Conservation (phyloP, 2,888 invertebrate genomes). For the Zaprionus lineosus region DNA sequence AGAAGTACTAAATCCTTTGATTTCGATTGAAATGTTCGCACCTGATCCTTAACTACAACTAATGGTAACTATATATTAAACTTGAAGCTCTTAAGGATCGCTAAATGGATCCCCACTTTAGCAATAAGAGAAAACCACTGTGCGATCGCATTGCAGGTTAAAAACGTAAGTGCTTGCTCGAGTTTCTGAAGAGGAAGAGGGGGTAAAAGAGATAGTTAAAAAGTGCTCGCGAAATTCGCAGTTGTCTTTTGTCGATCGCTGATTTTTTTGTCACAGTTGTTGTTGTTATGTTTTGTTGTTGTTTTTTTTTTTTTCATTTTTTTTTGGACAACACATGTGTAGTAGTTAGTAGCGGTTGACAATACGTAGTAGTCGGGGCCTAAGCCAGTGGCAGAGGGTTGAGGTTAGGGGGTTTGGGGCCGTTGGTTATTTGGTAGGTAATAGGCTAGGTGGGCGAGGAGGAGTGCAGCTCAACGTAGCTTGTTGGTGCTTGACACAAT, state of each 20-base stretch:
- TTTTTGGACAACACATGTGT: conserved; percentile 26
- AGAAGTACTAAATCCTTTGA: too few species aligned
- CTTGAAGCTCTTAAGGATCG: too few species aligned
- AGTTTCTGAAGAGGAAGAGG: neutral
- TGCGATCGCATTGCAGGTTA: conserved; percentile 46
- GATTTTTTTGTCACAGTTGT: conserved; percentile 36
- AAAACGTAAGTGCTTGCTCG: conserved; percentile 46
- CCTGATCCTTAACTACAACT: too few species aligned
- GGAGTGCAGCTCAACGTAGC: conserved; percentile 21
- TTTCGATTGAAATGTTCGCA: too few species aligned
- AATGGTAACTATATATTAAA: too few species aligned
- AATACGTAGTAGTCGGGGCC: conserved; percentile 22
- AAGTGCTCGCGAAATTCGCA: conserved; percentile 59
- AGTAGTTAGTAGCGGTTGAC: conserved; percentile 48
- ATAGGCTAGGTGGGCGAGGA: conserved; percentile 2
- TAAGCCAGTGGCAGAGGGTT: conserved; percentile 12
- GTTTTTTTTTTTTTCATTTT: conserved; percentile 28
- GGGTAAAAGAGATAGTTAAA: conserved; percentile 37
- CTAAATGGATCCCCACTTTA: neutral
- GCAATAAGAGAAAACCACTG: conserved; percentile 32
- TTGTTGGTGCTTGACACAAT: conserved; percentile 42
- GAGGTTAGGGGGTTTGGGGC: neutral
- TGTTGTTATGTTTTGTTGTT: conserved; percentile 24
- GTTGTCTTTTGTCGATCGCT: conserved; percentile 66
- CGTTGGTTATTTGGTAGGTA: conserved; percentile 18